phyloP scores from a whole-genome alignment of 2,113 vertebrate species.

The Puffinus mauretanicus region DNA sequence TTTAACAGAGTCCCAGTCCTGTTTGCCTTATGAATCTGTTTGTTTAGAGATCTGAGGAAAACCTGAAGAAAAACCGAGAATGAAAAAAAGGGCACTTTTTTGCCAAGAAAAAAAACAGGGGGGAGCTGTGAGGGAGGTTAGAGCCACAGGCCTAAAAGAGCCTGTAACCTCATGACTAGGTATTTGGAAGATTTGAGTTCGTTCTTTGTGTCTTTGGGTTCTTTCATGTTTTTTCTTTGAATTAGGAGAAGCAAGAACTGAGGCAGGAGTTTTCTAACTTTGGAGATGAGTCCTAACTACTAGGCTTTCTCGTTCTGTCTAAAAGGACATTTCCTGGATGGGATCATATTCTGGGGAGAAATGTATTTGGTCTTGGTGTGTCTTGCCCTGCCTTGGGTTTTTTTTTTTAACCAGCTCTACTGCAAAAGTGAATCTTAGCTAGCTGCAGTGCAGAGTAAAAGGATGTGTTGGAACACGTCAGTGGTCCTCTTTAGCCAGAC shows the following conservation, averaged over 20 bases:
- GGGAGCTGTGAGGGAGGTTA: neutral
- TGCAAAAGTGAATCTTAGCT: neutral
- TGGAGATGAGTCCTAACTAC: neutral
- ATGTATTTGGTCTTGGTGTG: neutral
- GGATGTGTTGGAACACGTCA: neutral
- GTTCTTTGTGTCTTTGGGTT: neutral
- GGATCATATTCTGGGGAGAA: neutral
- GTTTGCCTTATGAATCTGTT: neutral
- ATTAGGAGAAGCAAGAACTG: neutral
- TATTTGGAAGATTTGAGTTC: neutral
- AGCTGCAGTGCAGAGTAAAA: neutral
- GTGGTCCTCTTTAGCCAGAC: neutral
- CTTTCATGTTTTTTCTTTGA: neutral
- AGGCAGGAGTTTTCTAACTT: neutral
- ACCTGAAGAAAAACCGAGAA: neutral
- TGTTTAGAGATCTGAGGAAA: neutral
- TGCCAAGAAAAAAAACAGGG: accelerated
- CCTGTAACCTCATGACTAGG: neutral
- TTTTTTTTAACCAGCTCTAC: neutral
- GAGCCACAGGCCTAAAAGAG: neutral
- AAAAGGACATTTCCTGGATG: neutral
- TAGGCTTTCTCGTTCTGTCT: neutral
- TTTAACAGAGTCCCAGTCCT: neutral
- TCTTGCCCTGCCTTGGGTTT: neutral
- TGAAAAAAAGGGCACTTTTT: neutral